Conservation (phyloP, 2,797 vertebrate species). For the Sparidentex hasta region DNA sequence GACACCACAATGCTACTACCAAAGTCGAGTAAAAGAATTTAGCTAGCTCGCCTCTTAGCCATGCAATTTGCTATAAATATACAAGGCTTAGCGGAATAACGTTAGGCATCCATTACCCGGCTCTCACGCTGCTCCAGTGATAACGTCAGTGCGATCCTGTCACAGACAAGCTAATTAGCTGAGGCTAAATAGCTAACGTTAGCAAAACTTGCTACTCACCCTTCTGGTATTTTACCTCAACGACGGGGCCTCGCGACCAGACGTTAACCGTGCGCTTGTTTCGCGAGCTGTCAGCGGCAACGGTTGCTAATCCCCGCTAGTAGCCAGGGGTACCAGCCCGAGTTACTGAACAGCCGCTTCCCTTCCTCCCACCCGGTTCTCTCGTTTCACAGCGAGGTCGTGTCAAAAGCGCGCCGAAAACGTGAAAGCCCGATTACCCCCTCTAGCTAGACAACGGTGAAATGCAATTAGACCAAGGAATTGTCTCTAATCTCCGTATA, state of each 20-base stretch:
- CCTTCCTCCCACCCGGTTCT: slow-evolving; percentile 64
- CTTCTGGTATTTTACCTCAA: slow-evolving; percentile 7
- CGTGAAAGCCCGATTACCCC: slow-evolving; percentile 56
- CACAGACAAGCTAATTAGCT: slow-evolving; percentile 73
- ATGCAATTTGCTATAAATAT: background rate
- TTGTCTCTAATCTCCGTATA: background rate
- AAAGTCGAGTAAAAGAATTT: background rate
- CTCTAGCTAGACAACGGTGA: slow-evolving; percentile 53
- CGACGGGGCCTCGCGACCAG: slow-evolving; percentile 11
- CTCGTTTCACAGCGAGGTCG: slow-evolving; percentile 52
- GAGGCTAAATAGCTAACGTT: slow-evolving; percentile 20
- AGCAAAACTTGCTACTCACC: slow-evolving; percentile 67
- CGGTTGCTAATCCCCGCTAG: slow-evolving; percentile 12
- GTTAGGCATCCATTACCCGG: background rate
- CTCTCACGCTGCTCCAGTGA: background rate
- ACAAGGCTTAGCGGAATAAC: background rate
- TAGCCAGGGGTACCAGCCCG: slow-evolving; percentile 10
- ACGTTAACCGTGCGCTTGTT: background rate
- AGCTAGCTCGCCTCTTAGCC: background rate
- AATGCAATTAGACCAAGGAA: slow-evolving; percentile 31
- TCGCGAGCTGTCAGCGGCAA: background rate
- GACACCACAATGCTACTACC: background rate
- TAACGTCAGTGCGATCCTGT: slow-evolving; percentile 31
- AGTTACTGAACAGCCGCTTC: slow-evolving; percentile 28
- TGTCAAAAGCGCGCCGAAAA: slow-evolving; percentile 79